A percentile compares a stretch with the other conserved stretches of the same genome.
Evolutionary conservation across 2,888 invertebrate genomes (phyloP).

Genomic region (Koerneria pararmatus): DNA sequence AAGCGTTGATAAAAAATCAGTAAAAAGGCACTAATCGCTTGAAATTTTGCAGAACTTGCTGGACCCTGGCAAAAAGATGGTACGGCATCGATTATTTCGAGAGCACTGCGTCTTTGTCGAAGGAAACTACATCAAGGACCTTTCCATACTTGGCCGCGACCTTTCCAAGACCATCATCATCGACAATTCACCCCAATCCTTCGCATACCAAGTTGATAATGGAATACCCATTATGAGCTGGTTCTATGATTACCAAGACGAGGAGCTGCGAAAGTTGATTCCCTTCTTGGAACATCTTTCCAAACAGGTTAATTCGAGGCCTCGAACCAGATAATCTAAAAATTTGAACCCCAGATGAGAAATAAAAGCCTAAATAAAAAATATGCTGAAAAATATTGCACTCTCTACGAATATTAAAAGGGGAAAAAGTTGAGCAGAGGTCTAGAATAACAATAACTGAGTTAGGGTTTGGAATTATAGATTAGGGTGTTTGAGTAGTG

Average conservation of each 20-base stretch:
- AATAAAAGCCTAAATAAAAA: too few species aligned
- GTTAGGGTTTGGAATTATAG: too few species aligned
- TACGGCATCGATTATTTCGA: constrained; percentile 81
- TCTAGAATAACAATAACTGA: too few species aligned
- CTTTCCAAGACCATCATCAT: constrained; percentile 81
- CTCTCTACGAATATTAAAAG: too few species aligned
- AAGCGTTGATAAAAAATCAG: too few species aligned
- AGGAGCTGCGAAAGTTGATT: constrained; percentile 81
- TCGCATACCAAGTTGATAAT: constrained; percentile 87
- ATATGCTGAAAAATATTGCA: too few species aligned
- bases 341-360: too few species aligned
- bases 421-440: too few species aligned
- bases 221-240: constrained; percentile 95
- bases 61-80: constrained; percentile 81
- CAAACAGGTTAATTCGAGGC: constrained; percentile 64
- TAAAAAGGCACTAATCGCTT: too few species aligned
- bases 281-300: constrained; percentile 77
- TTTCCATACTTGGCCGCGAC: constrained; percentile 85
- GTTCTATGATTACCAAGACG: constrained; percentile 85
- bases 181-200: constrained; percentile 83
- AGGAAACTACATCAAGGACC: constrained; percentile 92
- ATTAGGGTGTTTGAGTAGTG: too few species aligned
- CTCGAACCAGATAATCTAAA: background rate
- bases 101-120: constrained; percentile 92
- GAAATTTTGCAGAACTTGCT: constrained; percentile 71